These are phyloP conservation scores for Excalfactoria chinensis DNA, from an alignment of 2,113 vertebrate genomes.

Conservation along the genomic window DNA sequence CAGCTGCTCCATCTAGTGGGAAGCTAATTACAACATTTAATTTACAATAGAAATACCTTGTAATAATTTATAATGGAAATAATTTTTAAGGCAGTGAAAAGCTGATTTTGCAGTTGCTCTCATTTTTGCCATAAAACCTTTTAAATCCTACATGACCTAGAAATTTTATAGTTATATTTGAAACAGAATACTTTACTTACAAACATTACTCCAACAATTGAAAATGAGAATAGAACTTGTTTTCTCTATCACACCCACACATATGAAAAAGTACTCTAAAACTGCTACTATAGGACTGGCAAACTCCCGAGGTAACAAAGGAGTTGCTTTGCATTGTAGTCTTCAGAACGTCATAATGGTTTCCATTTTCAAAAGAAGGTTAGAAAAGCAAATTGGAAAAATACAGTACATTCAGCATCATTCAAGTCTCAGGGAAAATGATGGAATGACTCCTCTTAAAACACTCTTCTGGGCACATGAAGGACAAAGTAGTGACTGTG, in stretches of 20 bases:
- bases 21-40: not conserved
- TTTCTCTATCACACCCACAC: not conserved
- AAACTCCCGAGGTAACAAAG: not conserved
- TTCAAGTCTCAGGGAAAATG: not conserved
- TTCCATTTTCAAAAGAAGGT: not conserved
- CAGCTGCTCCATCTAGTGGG: slow-evolving; percentile 48
- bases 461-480: not conserved
- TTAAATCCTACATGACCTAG: not conserved
- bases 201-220: not conserved
- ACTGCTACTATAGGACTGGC: not conserved
- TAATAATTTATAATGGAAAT: not conserved
- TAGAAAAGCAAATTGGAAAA: not conserved
- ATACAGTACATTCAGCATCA: not conserved
- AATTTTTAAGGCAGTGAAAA: not conserved
- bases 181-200: not conserved
- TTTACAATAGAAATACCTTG: not conserved
- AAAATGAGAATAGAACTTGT: not conserved
- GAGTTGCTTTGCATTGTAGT: not conserved
- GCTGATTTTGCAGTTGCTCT: not conserved
- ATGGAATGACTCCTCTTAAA: not conserved
- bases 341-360: not conserved
- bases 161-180: not conserved
- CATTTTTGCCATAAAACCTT: not conserved
- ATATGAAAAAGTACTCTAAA: not conserved
- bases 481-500: not conserved